Evolutionary conservation across 2,797 vertebrate species (phyloP).

Genomic region (Acrossocheilus wenchowensis): DNA sequence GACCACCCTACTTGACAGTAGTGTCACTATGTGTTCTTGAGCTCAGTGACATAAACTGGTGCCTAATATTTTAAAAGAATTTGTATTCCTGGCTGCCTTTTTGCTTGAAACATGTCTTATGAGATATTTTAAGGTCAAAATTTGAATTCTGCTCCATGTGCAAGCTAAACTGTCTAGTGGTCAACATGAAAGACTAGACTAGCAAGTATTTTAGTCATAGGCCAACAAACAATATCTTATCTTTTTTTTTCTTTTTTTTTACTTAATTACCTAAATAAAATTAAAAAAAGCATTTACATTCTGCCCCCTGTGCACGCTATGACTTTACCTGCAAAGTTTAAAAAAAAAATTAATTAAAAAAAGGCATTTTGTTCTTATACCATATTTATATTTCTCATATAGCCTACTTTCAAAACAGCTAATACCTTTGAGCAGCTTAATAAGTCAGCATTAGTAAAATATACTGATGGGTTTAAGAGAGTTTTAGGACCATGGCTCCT

Average conservation of each 20-base stretch:
- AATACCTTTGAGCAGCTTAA: not conserved
- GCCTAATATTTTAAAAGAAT: not conserved
- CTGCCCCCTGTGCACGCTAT: not conserved
- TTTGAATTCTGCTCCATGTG: not conserved
- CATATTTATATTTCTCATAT: not conserved
- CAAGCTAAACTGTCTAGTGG: not conserved
- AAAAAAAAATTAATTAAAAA: too few species aligned
- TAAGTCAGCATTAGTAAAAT: not conserved
- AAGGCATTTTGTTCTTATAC: not conserved
- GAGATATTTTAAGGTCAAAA: not conserved
- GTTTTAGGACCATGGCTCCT: constrained; percentile 5
- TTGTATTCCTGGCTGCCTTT: not conserved
- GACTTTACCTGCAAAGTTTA: too few species aligned
- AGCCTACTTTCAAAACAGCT: not conserved
- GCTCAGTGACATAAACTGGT: not conserved
- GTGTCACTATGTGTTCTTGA: not conserved
- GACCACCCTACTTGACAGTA: not conserved
- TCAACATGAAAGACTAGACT: not conserved
- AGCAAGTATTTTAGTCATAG: not conserved
- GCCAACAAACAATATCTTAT: not conserved
- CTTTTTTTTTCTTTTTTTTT: too few species aligned
- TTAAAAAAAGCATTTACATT: not conserved
- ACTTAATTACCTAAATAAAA: not conserved
- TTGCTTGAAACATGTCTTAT: not conserved
- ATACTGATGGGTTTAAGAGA: not conserved